Conservation (phyloP, 1,140 invertebrate genomes). For the Zophobas atratus region DNA sequence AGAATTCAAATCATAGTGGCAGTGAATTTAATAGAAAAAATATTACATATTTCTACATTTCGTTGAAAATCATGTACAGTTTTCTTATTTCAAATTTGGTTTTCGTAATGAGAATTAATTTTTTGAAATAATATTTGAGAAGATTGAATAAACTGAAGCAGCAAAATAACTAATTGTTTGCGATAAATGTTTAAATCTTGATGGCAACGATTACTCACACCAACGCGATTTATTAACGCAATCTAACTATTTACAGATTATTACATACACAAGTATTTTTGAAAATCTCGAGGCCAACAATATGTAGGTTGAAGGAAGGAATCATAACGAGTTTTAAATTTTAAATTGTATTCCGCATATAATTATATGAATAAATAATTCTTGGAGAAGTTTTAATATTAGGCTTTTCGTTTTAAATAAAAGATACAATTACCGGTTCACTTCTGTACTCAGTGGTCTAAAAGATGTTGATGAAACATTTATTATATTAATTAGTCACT, state of each 20-base stretch:
- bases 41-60: too few relatives aligned
- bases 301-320: slow-evolving; percentile 29
- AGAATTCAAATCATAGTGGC: background rate
- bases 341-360: slow-evolving; percentile 34
- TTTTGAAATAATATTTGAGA: too few relatives aligned
- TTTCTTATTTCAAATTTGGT: too few relatives aligned
- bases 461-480: slow-evolving; percentile 14
- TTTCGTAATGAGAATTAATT: too few relatives aligned
- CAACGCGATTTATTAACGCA: slow-evolving; percentile 6
- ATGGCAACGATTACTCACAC: too few relatives aligned
- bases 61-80: too few relatives aligned
- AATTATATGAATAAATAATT: slow-evolving; percentile 22
- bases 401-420: too few relatives aligned
- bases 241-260: slow-evolving; percentile 7
- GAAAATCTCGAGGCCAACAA: slow-evolving; percentile 25
- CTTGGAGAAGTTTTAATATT: slow-evolving; percentile 1
- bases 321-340: slow-evolving; percentile 32
- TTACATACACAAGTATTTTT: slow-evolving; percentile 17
- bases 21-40: too few relatives aligned
- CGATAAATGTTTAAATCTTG: too few relatives aligned
- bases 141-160: too few relatives aligned
- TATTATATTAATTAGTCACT: slow-evolving; percentile 22
- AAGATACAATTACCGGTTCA: too few relatives aligned
- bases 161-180: too few relatives aligned
- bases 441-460: background rate